Percentiles rank a stretch among this genome's conserved stretches.
phyloP scores from a whole-genome alignment of 1,140 invertebrate genomes.

The Tyrophagus putrescentiae region DNA sequence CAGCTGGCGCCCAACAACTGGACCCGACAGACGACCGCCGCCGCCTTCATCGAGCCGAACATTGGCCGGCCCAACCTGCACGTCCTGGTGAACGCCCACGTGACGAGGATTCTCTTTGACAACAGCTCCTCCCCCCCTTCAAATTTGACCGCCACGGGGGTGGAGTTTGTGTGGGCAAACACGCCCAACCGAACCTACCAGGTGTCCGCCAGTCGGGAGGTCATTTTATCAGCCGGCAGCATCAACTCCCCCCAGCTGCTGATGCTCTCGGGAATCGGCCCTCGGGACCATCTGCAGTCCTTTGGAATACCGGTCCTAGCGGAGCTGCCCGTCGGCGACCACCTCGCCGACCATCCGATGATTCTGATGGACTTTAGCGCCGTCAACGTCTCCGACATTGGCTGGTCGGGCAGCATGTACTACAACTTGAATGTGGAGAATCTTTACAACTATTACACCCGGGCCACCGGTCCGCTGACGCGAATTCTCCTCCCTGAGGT shows the following conservation, averaged over 20 bases:
- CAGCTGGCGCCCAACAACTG: slow-evolving; percentile 75
- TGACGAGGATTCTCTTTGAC: slow-evolving; percentile 52
- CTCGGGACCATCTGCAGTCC: slow-evolving; percentile 7
- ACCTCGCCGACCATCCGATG: slow-evolving; percentile 44
- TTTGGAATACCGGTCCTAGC: slow-evolving; percentile 28
- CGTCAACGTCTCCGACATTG: neutral
- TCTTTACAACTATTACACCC: neutral
- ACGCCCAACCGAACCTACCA: neutral
- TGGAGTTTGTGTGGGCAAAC: neutral
- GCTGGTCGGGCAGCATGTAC: neutral
- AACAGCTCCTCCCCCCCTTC: slow-evolving; percentile 42
- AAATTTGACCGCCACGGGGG: neutral
- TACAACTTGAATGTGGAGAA: neutral
- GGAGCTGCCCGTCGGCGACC: slow-evolving; percentile 38
- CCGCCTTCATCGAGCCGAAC: slow-evolving; percentile 64
- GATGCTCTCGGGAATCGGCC: slow-evolving; percentile 69
- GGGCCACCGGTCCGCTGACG: neutral
- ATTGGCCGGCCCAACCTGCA: slow-evolving; percentile 62
- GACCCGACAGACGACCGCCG: slow-evolving; percentile 69
- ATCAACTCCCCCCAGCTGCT: slow-evolving; percentile 77
- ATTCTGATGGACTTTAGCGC: neutral
- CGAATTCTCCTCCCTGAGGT: neutral
- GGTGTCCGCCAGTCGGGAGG: slow-evolving; percentile 62
- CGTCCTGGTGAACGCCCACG: slow-evolving; percentile 35
- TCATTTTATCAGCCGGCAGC: slow-evolving; percentile 67